phyloP scores from a whole-genome alignment of 1,140 invertebrate genomes.

The Orchesella cincta region DNA sequence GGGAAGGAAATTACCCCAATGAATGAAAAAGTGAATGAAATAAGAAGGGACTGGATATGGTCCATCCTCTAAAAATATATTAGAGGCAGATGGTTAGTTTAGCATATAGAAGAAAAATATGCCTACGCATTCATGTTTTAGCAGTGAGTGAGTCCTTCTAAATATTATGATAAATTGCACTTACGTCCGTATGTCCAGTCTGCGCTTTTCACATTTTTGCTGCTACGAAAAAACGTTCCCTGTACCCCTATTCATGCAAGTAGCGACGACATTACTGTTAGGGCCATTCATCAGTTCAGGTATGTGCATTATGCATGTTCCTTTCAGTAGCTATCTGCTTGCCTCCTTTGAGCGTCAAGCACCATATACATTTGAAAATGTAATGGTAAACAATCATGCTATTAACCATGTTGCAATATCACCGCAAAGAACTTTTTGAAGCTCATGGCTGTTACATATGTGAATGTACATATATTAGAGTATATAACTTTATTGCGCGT shows the following conservation, averaged over 20 bases:
- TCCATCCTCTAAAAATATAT: neutral
- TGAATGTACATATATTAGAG: too few species aligned
- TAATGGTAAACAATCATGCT: too few species aligned
- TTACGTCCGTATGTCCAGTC: constrained; percentile 3
- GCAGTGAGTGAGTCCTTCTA: neutral
- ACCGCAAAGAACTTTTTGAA: too few species aligned
- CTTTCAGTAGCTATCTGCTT: too few species aligned
- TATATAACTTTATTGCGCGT: too few species aligned
- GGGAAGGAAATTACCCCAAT: constrained; percentile 3
- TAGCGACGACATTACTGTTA: neutral
- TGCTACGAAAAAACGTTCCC: neutral
- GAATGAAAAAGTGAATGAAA: constrained; percentile 15
- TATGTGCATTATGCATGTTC: too few species aligned
- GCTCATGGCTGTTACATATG: too few species aligned
- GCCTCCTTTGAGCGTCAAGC: too few species aligned
- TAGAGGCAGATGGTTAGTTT: neutral
- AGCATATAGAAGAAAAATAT: neutral
- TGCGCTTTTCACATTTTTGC: neutral
- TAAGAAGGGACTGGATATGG: neutral
- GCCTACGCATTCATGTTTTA: neutral
- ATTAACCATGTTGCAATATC: too few species aligned
- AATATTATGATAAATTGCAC: constrained; percentile 15
- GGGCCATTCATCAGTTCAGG: constrained; percentile 13
- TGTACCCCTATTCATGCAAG: neutral
- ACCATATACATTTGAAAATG: too few species aligned